These are phyloP conservation scores for Trematocara macrostoma DNA, from an alignment of 2,113 vertebrate genomes.

Conservation along the genomic window DNA sequence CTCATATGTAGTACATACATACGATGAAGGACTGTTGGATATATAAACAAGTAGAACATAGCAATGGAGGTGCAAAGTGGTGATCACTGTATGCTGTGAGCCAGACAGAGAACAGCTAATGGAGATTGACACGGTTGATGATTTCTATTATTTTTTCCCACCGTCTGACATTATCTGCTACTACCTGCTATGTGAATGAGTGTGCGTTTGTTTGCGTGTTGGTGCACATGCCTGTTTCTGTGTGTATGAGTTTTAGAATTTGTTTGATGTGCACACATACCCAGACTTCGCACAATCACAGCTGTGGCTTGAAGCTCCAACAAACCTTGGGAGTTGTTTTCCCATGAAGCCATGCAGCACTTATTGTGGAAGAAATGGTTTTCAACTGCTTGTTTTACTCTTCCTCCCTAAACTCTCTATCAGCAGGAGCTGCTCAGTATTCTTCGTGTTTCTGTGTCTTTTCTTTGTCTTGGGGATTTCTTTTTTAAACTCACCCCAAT, in stretches of 20 bases:
- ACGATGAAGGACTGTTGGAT: neutral
- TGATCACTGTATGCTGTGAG: neutral
- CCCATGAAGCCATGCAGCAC: neutral
- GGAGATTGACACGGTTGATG: neutral
- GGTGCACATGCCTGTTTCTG: neutral
- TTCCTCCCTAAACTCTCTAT: neutral
- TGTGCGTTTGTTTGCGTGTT: neutral
- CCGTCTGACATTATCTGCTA: neutral
- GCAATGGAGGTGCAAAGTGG: neutral
- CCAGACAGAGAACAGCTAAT: neutral
- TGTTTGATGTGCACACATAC: neutral
- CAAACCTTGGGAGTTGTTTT: neutral
- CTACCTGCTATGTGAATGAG: neutral
- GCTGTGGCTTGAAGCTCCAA: neutral
- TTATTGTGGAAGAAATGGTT: neutral
- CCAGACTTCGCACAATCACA: neutral
- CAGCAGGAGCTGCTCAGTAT: neutral
- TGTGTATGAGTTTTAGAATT: neutral
- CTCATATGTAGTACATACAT: neutral
- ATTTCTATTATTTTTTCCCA: neutral
- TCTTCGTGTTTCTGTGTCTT: neutral
- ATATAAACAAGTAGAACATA: neutral
- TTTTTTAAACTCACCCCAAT: neutral
- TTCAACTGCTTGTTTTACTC: neutral
- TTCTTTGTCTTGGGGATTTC: neutral